Base-by-base conservation (phyloP, 2,888 invertebrate species). In the Melangyna quadrimaculata region DNA sequence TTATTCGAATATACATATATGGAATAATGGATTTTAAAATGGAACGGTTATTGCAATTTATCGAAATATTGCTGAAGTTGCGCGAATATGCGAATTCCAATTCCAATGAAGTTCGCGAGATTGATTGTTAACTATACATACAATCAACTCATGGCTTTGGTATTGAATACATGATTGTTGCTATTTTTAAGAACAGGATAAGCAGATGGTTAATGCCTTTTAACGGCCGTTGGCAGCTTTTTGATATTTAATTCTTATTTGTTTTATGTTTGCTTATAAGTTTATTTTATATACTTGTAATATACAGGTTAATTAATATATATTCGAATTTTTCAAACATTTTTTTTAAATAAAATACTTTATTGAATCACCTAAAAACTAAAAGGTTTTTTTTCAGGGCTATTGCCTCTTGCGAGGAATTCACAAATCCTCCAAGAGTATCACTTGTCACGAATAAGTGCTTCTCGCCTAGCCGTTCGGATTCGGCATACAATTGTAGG, bases 1-100 rank as follows among this genome's bases (percentile, higher is more conserved):
- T 71, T 53, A 72, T 51, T 71, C 40, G 51, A 27, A 67, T 35
- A n/a, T n/a, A n/a, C n/a, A n/a, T n/a, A n/a, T n/a, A 67, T 67
- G 61, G 43, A 27, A 40, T 63, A 59, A 65, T 65, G 63, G 63
- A 43, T 43, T 63, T 63, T 10, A 48, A 61, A 79, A 59, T 40
- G 40, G 43, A 61, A 17, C 51, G 35, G 32, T 73, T 78, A 78
- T 71, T 78, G 63, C 48, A 67, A 67, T 45, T 17, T 27, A 24
- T 19, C 1, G 5, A 19, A 7, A 17, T 63, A 51, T 51, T 55
- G 22, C 35, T 77, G 37, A 61, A 63, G 57, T 48, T 32, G 27
- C 27, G 24, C 7, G 45, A 43, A 51, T n/a, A n/a, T 51, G 32
- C 10, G 29, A 12, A 27, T 17, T 9, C 6, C 24, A 10, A 40